These are phyloP conservation scores for Copsychus sechellarum DNA, from an alignment of 2,113 vertebrate genomes.

Conservation along the genomic window DNA sequence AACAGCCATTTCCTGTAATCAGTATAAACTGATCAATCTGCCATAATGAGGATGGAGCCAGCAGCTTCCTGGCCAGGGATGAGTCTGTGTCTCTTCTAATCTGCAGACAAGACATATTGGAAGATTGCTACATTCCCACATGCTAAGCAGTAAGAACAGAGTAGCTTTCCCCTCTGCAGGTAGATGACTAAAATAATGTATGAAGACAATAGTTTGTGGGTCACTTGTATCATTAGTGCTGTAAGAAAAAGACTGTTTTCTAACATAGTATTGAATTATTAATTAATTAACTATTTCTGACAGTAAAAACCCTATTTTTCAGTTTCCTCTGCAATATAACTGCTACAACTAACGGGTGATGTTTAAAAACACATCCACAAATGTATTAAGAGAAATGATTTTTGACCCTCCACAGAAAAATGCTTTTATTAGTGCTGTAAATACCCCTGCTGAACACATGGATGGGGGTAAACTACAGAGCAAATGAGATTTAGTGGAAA, in stretches of 20 bases:
- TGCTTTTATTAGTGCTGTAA: slow-evolving; percentile 61
- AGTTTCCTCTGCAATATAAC: slow-evolving; percentile 4
- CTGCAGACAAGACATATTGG: slow-evolving; percentile 48
- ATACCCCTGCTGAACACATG: slow-evolving; percentile 61
- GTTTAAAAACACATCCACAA: slow-evolving; percentile 32
- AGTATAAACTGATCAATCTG: slow-evolving; percentile 73
- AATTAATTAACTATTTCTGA: slow-evolving; percentile 6
- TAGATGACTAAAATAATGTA: not conserved
- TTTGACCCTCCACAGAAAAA: slow-evolving; percentile 62
- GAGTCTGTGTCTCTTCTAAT: slow-evolving; percentile 54
- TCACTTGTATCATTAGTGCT: not conserved
- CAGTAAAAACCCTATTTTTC: slow-evolving; percentile 7
- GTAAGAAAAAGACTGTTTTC: not conserved
- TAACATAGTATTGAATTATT: not conserved
- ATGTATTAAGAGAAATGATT: slow-evolving; percentile 50
- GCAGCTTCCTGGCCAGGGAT: slow-evolving; percentile 65
- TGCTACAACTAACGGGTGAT: slow-evolving; percentile 32
- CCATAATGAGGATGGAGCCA: slow-evolving; percentile 70
- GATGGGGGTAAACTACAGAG: slow-evolving; percentile 67
- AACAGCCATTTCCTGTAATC: slow-evolving; percentile 75
- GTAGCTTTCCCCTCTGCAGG: not conserved
- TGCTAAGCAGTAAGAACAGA: not conserved
- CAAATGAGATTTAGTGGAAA: slow-evolving; percentile 71
- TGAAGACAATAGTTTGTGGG: not conserved
- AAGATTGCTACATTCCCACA: not conserved